Evolutionary conservation across 1,140 invertebrate species (phyloP).

Genomic region (Megathymus violae): DNA sequence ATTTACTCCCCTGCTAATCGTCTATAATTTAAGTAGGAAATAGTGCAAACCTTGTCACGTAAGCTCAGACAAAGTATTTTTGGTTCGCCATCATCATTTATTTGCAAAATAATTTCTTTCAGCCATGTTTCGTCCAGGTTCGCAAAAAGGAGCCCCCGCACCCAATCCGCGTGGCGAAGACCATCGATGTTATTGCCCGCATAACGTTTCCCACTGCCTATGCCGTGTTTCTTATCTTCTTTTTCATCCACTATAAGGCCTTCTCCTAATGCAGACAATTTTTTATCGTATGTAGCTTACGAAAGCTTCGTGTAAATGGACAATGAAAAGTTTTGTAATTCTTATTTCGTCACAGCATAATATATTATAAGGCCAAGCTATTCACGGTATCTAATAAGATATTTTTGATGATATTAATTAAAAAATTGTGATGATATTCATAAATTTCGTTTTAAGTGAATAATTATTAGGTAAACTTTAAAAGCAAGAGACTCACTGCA

Average conservation of each 20-base stretch:
- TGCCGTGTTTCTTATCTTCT: constrained; percentile 96
- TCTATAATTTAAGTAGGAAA: constrained; percentile 2
- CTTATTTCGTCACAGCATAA: constrained; percentile 52
- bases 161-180: constrained; percentile 95
- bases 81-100: constrained; percentile 69
- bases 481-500: constrained; percentile 32
- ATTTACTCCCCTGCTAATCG: neutral
- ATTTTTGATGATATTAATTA: constrained; percentile 66
- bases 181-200: constrained; percentile 96
- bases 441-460: constrained; percentile 38
- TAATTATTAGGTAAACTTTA: constrained; percentile 35
- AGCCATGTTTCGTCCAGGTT: constrained; percentile 90
- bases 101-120: constrained; percentile 78
- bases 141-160: constrained; percentile 95
- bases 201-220: constrained; percentile 96
- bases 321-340: constrained; percentile 59
- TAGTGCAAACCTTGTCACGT: neutral
- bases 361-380: constrained; percentile 52
- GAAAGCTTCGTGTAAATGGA: constrained; percentile 59
- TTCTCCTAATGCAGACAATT: constrained; percentile 85
- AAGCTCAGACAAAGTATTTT: constrained; percentile 40
- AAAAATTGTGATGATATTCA: constrained; percentile 61
- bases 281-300: constrained; percentile 41
- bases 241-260: constrained; percentile 95
- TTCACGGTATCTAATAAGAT: constrained; percentile 53